phyloP scores from a whole-genome alignment of 2,888 invertebrate species.

The Nemurella pictetii region DNA sequence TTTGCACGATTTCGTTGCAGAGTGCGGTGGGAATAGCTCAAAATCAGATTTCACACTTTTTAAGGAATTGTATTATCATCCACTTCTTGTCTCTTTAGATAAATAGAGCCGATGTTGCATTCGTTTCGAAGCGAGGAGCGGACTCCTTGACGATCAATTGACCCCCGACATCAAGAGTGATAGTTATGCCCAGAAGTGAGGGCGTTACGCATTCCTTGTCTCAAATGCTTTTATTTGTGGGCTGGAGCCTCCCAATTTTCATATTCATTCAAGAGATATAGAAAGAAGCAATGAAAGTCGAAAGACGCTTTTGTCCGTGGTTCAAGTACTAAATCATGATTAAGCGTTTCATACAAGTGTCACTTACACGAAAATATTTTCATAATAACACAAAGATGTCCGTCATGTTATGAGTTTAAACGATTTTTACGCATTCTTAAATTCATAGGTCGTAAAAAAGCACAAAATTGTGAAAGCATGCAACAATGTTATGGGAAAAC shows the following conservation, averaged over 20 bases:
- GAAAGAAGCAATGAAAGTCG: conserved; percentile 1
- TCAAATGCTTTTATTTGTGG: conserved; percentile 10
- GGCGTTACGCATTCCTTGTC: conserved; percentile 18
- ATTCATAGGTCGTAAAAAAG: background rate
- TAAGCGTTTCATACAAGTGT: conserved; percentile 25
- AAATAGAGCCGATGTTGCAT: background rate
- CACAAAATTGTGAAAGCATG: background rate
- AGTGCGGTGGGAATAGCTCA: no score
- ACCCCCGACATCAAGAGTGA: background rate
- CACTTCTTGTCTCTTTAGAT: background rate
- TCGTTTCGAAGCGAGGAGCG: background rate
- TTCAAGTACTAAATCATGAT: conserved; percentile 10
- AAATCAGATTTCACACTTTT: no score
- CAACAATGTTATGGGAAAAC: background rate
- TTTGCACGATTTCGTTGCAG: background rate
- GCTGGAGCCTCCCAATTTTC: conserved; percentile 8
- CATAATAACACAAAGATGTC: background rate
- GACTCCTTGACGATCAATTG: background rate
- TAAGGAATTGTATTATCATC: background rate
- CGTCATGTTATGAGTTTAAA: background rate
- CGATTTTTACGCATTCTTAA: background rate
- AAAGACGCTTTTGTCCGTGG: background rate
- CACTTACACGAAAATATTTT: conserved; percentile 18
- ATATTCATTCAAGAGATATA: background rate
- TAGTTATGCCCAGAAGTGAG: conserved; percentile 1